A percentile compares a stretch with the other conserved stretches of the same genome.
phyloP scores from a whole-genome alignment of 2,797 vertebrate genomes.

The Ibycter americanus region DNA sequence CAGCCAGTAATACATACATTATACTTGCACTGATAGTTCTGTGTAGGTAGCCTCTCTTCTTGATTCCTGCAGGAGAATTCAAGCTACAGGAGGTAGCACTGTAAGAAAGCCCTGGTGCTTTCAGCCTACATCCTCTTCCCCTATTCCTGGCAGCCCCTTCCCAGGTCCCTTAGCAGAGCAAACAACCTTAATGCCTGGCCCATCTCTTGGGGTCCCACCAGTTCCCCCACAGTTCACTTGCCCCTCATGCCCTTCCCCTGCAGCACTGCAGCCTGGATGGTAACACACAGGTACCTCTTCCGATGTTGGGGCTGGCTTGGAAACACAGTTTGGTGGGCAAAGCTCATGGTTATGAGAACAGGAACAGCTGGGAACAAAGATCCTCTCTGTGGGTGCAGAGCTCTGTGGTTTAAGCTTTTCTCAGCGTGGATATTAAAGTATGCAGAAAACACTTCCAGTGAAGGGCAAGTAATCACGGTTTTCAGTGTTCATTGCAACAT shows the following conservation, averaged over 20 bases:
- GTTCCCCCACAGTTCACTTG: not conserved
- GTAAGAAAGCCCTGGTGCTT: no score
- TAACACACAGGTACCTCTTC: not conserved
- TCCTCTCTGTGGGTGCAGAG: not conserved
- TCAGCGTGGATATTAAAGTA: not conserved
- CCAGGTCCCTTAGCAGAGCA: no score
- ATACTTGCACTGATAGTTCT: no score
- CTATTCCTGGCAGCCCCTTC: no score
- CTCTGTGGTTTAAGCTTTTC: not conserved
- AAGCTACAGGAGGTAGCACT: no score
- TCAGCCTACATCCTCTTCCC: no score
- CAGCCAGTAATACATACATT: no score
- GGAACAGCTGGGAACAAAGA: not conserved
- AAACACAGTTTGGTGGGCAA: not conserved
- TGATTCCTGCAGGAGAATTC: no score
- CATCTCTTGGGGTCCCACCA: no score
- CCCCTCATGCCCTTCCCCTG: fast-evolving
- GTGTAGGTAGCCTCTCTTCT: no score
- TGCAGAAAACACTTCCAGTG: not conserved
- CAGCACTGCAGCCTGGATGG: not conserved
- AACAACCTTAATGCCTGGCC: no score
- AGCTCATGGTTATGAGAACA: not conserved
- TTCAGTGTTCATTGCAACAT: not conserved
- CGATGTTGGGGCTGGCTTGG: not conserved
- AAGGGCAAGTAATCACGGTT: not conserved